Base-by-base conservation (phyloP, 2,888 invertebrate species). In the Xestia ashworthii region DNA sequence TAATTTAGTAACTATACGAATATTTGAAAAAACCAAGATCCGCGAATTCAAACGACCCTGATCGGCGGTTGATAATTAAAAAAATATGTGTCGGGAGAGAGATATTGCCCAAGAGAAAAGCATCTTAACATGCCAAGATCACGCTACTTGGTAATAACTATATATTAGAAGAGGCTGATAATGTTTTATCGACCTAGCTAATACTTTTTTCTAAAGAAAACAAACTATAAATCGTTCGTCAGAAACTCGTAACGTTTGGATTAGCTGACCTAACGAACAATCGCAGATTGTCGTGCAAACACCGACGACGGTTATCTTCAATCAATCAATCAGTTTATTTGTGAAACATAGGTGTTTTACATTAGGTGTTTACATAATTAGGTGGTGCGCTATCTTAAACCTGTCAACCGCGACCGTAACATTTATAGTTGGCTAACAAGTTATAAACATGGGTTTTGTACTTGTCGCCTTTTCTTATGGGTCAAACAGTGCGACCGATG, bases 191-290 rank as follows among this genome's bases (percentile, higher is more conserved):
- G 62, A 9, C 3, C 14, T 62, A 11, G 11, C 38, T 38, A 62
- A 69, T 22, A 58, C 22, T 25, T 53, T 69, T 4, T 58, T 44
- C 16, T n/a, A 55, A 25, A 58, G 38, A 65, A 81, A 81, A 69
- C 44, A 73, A 70, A 72, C 70, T 46, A 62, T 65, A 32, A 60
- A 41, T 67, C 16, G 41, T 9, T 2, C 41, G 53, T 67, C n/a
- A 72, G 55, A 53, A 71, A 9, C 69, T 76, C 67, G 67, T 74
- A 80, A 44, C 50, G 8, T 50, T 65, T 9, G 69, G 74, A 81
- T 83, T 77, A 77, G 46, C 68, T 19, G 69, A n/a, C 50, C 46
- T 5, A 53, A 22, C 62, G 67, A 62, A 71, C 73, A 60, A 50
- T 73, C 68, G 22, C 16, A 16, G 73, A 55, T 53, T 65, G 66